Evolutionary conservation across 2,888 invertebrate genomes (phyloP), one percentile per base, ranked within the genome.

Genomic region (Orgyia antiqua): DNA sequence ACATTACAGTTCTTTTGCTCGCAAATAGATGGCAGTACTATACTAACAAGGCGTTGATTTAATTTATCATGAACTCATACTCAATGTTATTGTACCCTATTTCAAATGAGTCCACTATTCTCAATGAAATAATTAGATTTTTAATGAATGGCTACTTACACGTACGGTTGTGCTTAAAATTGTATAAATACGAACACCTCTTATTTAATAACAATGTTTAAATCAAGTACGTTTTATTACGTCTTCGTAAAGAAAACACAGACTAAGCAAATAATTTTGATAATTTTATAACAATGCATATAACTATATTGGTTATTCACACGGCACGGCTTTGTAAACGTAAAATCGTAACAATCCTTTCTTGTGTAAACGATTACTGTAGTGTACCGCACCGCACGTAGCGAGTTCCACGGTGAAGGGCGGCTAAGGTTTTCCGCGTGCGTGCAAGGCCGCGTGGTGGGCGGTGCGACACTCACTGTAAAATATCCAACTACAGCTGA

Each of bases 401-500:
- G 42, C 45, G 56, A 51, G 9, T 44, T 45, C 56, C 51, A 58
- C 51, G 38, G 42, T 43, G 55, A 46, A 56, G 63, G 23, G 58
- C 50, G 45, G 44, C 42, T 35, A 32, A 39, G 49, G 42, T 36
- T 46, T 49, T 42, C 46, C 47, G 51, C 43, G 31, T 41, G 33
- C 15, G 4, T 6, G 28, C 35, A 41, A 25, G 33, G 26, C 35
- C 30, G 51, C 27, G 29, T 39, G 18, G 36, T 18, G 27, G 36
- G 34, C 44, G 43, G 38, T 45, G 47, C 55, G 71, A 79, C 78
- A 86, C 87, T 89, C 91, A 89, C 91, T 91, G 83, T 91, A 92
- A 73, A 92, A 90, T 82, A 92, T 91, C 92, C 92, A 92, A 87
- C 91, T 91, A 77, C 91, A 90, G 83, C 90, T 91, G 76, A 91